A percentile compares a stretch with the other conserved stretches of the same genome.
Conservation (phyloP, 1,140 invertebrate species). For the Pectinophora gossypiella region DNA sequence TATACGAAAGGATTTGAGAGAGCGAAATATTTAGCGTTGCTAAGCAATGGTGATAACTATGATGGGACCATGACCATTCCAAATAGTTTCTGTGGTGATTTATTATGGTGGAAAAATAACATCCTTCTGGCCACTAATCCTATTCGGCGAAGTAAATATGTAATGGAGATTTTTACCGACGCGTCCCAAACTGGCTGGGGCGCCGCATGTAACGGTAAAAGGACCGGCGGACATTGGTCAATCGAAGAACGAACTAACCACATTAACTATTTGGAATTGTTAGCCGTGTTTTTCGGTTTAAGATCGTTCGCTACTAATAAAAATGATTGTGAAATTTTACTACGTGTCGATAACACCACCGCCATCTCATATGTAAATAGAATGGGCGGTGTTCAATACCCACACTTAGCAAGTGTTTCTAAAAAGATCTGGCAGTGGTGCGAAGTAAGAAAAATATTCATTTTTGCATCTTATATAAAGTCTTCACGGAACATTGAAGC, state of each 20-base stretch:
- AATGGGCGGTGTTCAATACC: conserved; percentile 14
- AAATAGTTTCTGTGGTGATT: conserved; percentile 1
- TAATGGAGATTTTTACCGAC: conserved; percentile 15
- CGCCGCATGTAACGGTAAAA: conserved; percentile 5
- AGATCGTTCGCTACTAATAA: conserved; percentile 9
- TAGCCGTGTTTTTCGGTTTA: conserved; percentile 10
- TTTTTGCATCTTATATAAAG: conserved; percentile 15
- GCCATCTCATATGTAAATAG: conserved; percentile 13
- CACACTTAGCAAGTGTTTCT: conserved; percentile 4
- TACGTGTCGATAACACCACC: conserved; percentile 12
- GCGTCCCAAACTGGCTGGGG: conserved; percentile 16
- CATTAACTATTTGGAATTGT: conserved; percentile 16
- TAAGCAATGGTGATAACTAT: conserved; percentile 4
- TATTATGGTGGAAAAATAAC: conserved; percentile 13
- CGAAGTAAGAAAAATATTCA: conserved; percentile 5
- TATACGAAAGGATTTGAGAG: conserved; percentile 5
- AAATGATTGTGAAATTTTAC: conserved; percentile 7
- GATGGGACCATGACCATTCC: conserved; percentile 3
- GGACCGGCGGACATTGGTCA: conserved; percentile 11
- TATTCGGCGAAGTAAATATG: conserved; percentile 9
- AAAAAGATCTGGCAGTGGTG: conserved; percentile 9
- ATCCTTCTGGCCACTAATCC: conserved; percentile 1
- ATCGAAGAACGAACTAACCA: conserved; percentile 3
- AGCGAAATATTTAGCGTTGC: conserved; percentile 4
- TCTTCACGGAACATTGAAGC: conserved; percentile 11